phyloP scores from a whole-genome alignment of 1,140 invertebrate species.

The Drosophila kohkoa region DNA sequence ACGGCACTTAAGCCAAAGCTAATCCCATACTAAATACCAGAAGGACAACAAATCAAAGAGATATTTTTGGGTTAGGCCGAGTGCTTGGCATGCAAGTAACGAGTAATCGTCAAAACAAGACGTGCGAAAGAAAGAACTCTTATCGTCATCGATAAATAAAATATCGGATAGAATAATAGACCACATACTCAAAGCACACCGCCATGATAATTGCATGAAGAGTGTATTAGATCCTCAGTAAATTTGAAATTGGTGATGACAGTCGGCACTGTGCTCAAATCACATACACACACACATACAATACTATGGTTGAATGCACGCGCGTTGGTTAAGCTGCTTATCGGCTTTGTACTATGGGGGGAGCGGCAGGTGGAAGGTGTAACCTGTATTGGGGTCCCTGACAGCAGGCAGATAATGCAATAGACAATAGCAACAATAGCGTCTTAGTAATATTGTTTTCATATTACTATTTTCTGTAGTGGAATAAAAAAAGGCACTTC shows the following conservation, averaged over 20 bases:
- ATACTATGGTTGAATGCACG: neutral
- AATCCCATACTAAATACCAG: conserved; percentile 7
- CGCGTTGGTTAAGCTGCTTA: conserved; percentile 67
- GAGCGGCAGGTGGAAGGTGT: conserved; percentile 6
- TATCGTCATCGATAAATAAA: neutral
- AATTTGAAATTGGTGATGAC: conserved; percentile 32
- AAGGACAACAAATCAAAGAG: conserved; percentile 19
- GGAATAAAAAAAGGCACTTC: conserved; percentile 2
- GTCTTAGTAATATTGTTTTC: neutral
- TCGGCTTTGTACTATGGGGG: conserved; percentile 59
- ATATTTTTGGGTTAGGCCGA: neutral
- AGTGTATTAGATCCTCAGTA: neutral
- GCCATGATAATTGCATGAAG: neutral
- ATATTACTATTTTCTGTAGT: conserved; percentile 6
- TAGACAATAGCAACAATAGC: conserved; percentile 1
- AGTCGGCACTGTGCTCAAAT: neutral
- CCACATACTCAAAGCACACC: neutral
- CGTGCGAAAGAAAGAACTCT: neutral
- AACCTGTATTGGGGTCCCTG: conserved; percentile 34
- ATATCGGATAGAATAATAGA: neutral
- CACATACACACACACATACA: neutral
- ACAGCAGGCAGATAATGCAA: conserved; percentile 24
- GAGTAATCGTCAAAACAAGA: neutral
- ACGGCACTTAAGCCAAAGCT: neutral
- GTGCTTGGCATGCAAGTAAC: neutral